Base-by-base conservation (phyloP, 2,888 invertebrate species). In the Euspilapteryx auroguttella region DNA sequence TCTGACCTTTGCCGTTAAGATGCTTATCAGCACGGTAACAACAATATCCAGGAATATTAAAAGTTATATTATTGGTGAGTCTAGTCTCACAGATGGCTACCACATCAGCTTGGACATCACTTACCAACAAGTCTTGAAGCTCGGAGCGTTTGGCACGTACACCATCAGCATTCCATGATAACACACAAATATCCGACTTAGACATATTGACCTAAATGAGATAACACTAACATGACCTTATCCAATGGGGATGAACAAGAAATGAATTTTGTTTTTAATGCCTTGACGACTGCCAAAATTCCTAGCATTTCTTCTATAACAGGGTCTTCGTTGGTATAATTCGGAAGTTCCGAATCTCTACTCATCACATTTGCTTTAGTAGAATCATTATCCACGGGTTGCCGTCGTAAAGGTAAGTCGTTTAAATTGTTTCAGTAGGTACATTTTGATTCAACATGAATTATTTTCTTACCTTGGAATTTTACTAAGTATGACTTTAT, bases 81-180 rank as follows among this genome's bases (percentile, higher is more conserved):
- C 8, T 24, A 24, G 24, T 24, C 13, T 24, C 24, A 4, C 12
- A 24, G 7, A 24, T 12, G 2, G 13, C 24, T n/a, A 24, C n/a
- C 2, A 24, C 8, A 10, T 12, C 24, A n/a, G n/a, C 24, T 12
- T 2, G 7, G 5, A 24, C 7, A 7, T 2, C 10, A 24, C 12
- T 24, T 12, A 24, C 24, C 8, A 7, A 3, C 9, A 24, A n/a
- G 14, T 24, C 24, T 5, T 8, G 4, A 9, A 24, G 4, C 12
- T 24, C 24, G 12, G 4, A 2, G 8, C 8, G 24, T n/a, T 13
- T 24, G 7, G 8, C 14, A n/a, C 13, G 12, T 7, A 24, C 12
- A 14, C 24, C 24, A 8, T 24, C 24, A n/a, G 24, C 24, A 14
- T 24, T 24, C 24, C 24, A 24, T 13, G 12, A 24, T 13, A 12